Percentiles rank a stretch among this genome's conserved stretches.
phyloP scores from a whole-genome alignment of 1,140 invertebrate genomes.

The Heliconius himera region DNA sequence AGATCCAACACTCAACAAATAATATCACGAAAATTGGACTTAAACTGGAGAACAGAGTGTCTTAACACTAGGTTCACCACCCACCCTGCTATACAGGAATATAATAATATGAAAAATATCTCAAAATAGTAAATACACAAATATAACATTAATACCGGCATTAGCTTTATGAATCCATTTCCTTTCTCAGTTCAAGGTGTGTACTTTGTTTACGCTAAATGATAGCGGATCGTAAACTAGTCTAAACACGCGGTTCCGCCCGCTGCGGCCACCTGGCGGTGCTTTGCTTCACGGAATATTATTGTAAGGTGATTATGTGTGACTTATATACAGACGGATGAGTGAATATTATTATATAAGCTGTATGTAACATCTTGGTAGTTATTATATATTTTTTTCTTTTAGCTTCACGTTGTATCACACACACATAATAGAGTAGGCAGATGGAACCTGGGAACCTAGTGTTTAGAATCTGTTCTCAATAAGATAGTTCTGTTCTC shows the following conservation, averaged over 20 bases:
- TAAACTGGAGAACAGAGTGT: too few relatives aligned
- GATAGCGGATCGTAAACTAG: constrained; percentile 45
- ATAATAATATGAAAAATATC: too few relatives aligned
- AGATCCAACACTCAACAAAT: too few relatives aligned
- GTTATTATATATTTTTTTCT: not conserved
- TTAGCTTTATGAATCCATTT: constrained; percentile 10
- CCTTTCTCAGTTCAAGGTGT: constrained; percentile 30
- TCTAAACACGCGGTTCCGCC: constrained; percentile 55
- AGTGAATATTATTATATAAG: not conserved
- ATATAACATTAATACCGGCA: not conserved
- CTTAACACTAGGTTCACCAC: too few relatives aligned
- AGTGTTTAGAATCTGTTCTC: too few relatives aligned
- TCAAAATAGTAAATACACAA: not conserved
- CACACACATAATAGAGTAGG: too few relatives aligned
- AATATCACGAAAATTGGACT: too few relatives aligned
- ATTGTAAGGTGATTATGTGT: constrained; percentile 6
- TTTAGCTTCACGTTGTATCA: not conserved
- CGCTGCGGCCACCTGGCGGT: constrained; percentile 49
- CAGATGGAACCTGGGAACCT: too few relatives aligned
- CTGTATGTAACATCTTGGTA: not conserved
- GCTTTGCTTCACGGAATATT: not conserved
- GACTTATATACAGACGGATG: not conserved
- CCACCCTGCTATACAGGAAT: too few relatives aligned
- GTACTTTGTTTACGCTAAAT: constrained; percentile 39
- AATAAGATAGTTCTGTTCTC: too few relatives aligned